Base-by-base conservation (phyloP, 2,797 vertebrate species). In the Urophycis tenuis region DNA sequence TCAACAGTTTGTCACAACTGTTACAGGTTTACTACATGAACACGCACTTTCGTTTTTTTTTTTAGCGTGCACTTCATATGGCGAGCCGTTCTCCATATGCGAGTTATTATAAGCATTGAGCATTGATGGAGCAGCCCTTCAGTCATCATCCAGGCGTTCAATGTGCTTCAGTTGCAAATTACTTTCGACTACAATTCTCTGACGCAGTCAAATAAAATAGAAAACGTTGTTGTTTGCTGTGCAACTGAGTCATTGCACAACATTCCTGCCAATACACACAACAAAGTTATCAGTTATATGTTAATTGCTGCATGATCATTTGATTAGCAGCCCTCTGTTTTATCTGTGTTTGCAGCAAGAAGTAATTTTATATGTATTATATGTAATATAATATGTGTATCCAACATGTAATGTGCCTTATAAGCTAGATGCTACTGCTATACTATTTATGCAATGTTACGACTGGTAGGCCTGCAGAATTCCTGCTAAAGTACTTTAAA, bases 1-100 rank as follows among this genome's bases (percentile, higher is more conserved):
- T 85, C 75, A 76, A 64, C 29, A 76, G 36, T 8, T 0, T 60
- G 0, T 78, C 0, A 86, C 69, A 3, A 8, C 90, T 76, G 53
- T 60, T 79, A 72, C 31, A 35, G 14, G 36, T n/a, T 1, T n/a
- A 30, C 30, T 31, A 12, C 14, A 12, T n/a, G 3, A 73, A 12
- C 32, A 34, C 34, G n/a, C n/a, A n/a, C n/a, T n/a, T n/a, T n/a
- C 12, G 0, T 39, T 5, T 10, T 22, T 22, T 34, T 9, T 35
- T 60, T n/a, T 25, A 60, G 25, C 25, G 8, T 7, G 5, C 25
- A 60, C 53, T 60, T 60, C n/a, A 60, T 60, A 22, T n/a, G 53
- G 22, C 53, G n/a, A 5, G 8, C 53, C 8, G 25, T n/a, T n/a
- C 53, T 25, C 19, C 1, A n/a, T n/a, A n/a, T n/a, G n/a, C n/a